Conservation (phyloP, 2,797 vertebrate genomes). For the Alcedo atthis region DNA sequence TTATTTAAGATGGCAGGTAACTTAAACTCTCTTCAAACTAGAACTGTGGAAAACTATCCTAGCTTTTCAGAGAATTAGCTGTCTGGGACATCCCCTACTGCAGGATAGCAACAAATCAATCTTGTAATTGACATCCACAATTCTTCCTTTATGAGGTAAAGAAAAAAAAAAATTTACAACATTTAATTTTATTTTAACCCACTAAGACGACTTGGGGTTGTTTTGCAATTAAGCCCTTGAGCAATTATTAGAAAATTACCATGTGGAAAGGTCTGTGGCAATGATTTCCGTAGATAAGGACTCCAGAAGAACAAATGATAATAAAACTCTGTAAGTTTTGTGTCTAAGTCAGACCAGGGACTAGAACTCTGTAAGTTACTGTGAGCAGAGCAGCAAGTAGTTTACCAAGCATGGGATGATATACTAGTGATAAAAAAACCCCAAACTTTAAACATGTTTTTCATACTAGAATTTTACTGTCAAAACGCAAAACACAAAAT, state of each 20-base stretch:
- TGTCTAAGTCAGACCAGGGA: not conserved
- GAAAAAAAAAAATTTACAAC: not conserved
- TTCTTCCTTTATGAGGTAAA: not conserved
- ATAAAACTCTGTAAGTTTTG: not conserved
- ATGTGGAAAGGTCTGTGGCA: not conserved
- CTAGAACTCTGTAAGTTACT: not conserved
- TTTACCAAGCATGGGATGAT: not conserved
- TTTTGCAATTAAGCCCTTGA: not conserved
- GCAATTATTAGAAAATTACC: not conserved
- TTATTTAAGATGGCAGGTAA: not conserved
- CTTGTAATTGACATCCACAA: not conserved
- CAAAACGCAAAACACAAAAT: not conserved
- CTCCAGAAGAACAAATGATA: not conserved
- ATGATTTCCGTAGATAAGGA: fast-evolving
- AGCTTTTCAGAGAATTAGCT: not conserved
- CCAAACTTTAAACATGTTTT: not conserved
- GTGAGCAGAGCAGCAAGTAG: not conserved
- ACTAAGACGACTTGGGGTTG: not conserved
- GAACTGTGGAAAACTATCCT: not conserved
- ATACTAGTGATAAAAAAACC: not conserved
- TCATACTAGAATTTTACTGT: not conserved
- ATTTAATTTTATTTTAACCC: not conserved
- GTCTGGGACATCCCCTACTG: not conserved
- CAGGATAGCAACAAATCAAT: not conserved
- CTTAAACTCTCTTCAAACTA: not conserved